Evolutionary conservation across 2,113 vertebrate genomes (phyloP).

Genomic region (Pyrgilauda ruficollis): DNA sequence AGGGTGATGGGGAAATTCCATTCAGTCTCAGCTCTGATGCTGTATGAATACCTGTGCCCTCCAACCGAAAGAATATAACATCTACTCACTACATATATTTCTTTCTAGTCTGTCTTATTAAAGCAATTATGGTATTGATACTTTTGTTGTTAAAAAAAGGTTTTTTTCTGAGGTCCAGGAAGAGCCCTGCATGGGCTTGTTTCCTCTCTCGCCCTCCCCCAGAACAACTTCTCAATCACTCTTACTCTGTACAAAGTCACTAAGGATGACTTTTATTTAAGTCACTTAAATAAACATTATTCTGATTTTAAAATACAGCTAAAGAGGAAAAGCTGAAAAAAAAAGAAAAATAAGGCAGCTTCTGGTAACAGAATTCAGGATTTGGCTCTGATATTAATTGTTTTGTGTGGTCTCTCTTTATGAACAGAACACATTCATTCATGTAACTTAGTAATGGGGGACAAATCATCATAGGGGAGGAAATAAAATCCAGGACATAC

Average conservation of each 20-base stretch:
- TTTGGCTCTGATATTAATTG: background rate
- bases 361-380: background rate
- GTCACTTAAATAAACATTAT: background rate
- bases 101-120: background rate
- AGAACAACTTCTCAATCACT: background rate
- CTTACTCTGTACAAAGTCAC: background rate
- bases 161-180: background rate
- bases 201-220: rapidly evolving
- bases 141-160: background rate
- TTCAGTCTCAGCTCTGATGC: rapidly evolving
- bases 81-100: background rate
- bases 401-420: background rate
- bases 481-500: background rate
- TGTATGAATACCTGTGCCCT: rapidly evolving
- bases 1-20: background rate
- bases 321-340: background rate
- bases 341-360: background rate
- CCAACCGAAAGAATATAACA: background rate
- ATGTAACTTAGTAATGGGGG: background rate
- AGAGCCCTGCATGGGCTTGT: background rate
- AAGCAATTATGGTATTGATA: background rate
- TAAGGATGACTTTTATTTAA: background rate
- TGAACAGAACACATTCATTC: background rate
- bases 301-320: background rate
- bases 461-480: background rate